phyloP scores from a whole-genome alignment of 2,113 vertebrate species.

The Pseudorasbora parva region DNA sequence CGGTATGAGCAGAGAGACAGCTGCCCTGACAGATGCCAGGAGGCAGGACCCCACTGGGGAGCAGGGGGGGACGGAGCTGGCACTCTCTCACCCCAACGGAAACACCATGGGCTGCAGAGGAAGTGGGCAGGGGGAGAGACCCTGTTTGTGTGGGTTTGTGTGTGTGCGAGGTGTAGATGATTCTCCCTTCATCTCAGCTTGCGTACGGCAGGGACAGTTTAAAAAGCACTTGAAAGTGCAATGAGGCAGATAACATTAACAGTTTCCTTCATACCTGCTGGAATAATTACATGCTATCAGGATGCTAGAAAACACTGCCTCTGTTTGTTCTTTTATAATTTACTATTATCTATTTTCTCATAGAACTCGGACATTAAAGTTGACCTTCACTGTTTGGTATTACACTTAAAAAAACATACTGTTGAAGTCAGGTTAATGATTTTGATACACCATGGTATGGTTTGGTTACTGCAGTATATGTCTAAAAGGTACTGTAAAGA shows the following conservation, averaged over 20 bases:
- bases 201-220: conserved; percentile 29
- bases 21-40: conserved; percentile 86
- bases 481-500: not conserved
- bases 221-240: conserved; percentile 44
- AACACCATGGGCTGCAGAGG: conserved; percentile 82
- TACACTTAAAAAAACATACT: not conserved
- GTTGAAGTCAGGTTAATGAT: not conserved
- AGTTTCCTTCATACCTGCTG: conserved; percentile 27
- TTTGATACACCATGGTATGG: not conserved
- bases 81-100: conserved; percentile 82
- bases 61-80: conserved; percentile 78
- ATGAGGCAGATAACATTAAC: conserved; percentile 45
- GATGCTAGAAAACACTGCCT: conserved; percentile 14
- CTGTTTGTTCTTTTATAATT: conserved; percentile 37
- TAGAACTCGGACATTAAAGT: not conserved
- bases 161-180: conserved; percentile 34
- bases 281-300: conserved; percentile 35
- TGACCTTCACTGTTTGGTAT: not conserved
- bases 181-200: conserved; percentile 43
- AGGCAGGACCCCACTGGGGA: conserved; percentile 85
- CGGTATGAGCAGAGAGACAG: conserved; percentile 78
- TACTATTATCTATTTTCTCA: not conserved
- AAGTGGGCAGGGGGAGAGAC: conserved; percentile 83
- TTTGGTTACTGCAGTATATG: not conserved
- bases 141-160: conserved; percentile 61